Evolutionary conservation across 1,140 invertebrate species (phyloP).

Genomic region (Anagrus nilaparvatae): DNA sequence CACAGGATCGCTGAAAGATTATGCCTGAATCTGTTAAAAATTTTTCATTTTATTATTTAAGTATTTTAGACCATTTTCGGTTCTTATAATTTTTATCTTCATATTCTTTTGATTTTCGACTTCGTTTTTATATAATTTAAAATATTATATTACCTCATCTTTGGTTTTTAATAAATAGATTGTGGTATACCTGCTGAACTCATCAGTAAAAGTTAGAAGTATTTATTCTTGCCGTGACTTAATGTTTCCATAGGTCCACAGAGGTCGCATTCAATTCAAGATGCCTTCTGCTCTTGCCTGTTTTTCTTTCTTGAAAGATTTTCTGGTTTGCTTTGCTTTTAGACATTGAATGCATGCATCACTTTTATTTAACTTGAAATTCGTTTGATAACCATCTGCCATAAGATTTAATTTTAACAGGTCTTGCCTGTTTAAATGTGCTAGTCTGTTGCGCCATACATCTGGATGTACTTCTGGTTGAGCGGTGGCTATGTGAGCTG

Average conservation of each 20-base stretch:
- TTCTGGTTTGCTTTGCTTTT: neutral
- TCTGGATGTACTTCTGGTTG: neutral
- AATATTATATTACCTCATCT: conserved; percentile 11
- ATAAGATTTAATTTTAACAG: neutral
- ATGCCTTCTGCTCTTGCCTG: neutral
- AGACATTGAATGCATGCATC: neutral
- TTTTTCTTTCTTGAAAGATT: neutral
- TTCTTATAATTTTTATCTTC: conserved; percentile 21
- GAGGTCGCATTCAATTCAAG: neutral
- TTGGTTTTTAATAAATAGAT: conserved; percentile 11
- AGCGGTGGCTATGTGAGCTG: too few species aligned
- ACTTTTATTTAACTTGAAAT: neutral
- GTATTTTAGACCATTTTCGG: conserved; percentile 24
- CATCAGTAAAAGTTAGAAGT: neutral
- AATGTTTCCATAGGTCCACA: neutral
- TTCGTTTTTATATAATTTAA: conserved; percentile 16
- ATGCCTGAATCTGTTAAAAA: conserved; percentile 11
- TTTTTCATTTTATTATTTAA: conserved; percentile 17
- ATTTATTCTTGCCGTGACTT: neutral
- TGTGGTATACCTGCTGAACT: neutral
- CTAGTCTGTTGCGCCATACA: neutral
- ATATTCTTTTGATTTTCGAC: conserved; percentile 20
- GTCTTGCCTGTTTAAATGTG: neutral
- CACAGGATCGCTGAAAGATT: neutral
- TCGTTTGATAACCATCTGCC: neutral